Percentiles rank a stretch among this genome's conserved stretches.
Evolutionary conservation across 2,888 invertebrate genomes (phyloP).

Genomic region (Amaurobius ferox): DNA sequence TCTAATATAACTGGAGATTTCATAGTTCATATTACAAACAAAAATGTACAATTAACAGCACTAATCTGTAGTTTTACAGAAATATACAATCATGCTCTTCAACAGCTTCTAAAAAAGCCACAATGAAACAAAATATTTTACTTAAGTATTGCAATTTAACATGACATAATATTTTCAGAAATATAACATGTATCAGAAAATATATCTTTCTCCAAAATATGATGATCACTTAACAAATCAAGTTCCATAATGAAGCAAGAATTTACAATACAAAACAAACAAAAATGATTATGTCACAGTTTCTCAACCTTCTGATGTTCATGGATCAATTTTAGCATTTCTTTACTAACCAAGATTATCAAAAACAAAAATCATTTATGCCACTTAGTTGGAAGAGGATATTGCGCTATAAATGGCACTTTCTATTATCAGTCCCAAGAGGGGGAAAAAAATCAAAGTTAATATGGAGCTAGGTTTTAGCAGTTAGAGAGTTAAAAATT

Average conservation of each 20-base stretch:
- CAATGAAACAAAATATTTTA: not conserved
- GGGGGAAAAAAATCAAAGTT: too few species aligned
- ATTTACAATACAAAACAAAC: not conserved
- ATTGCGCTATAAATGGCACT: too few species aligned
- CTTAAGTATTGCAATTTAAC: not conserved
- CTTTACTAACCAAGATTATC: too few species aligned
- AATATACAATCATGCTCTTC: not conserved
- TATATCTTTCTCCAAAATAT: conserved; percentile 9
- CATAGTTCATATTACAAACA: not conserved
- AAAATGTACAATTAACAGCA: not conserved
- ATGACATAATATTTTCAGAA: conserved; percentile 38
- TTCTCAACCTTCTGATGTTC: too few species aligned
- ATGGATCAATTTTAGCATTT: not conserved
- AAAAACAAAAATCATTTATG: too few species aligned
- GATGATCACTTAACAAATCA: conserved; percentile 32
- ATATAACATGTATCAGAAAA: conserved; percentile 42
- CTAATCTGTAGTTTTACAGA: not conserved
- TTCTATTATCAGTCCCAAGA: too few species aligned
- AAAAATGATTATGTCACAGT: too few species aligned
- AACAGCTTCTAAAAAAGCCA: not conserved
- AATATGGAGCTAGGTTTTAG: too few species aligned
- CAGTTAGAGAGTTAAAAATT: too few species aligned
- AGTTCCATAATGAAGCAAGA: conserved; percentile 27
- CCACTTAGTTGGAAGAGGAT: too few species aligned
- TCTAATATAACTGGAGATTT: not conserved